Conservation (phyloP, 2,797 vertebrate genomes). For the Sphaeramia orbicularis region DNA sequence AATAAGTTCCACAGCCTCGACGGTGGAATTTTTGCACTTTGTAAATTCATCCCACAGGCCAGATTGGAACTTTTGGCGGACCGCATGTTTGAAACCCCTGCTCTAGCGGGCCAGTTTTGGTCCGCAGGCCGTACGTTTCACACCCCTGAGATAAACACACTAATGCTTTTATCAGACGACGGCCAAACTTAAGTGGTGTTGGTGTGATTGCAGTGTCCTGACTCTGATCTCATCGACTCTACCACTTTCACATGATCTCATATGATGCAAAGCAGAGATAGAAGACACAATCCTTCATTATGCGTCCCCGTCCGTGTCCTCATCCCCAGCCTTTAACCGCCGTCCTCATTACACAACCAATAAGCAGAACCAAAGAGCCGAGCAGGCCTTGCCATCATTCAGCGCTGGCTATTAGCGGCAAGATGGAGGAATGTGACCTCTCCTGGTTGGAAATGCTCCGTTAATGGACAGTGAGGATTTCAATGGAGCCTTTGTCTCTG, state of each 20-base stretch:
- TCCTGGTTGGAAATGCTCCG: constrained; percentile 63
- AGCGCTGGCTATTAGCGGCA: constrained; percentile 57
- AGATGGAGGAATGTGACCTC: constrained; percentile 77
- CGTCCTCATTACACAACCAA: constrained; percentile 50
- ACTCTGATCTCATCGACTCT: too few relatives aligned
- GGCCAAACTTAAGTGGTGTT: too few relatives aligned
- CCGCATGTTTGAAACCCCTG: too few relatives aligned
- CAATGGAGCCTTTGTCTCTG: constrained; percentile 78
- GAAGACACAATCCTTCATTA: constrained; percentile 53
- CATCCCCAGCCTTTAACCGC: constrained; percentile 17
- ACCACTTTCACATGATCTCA: constrained; percentile 57
- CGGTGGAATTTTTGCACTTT: too few relatives aligned
- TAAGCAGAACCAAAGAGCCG: constrained; percentile 34
- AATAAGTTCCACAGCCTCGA: too few relatives aligned
- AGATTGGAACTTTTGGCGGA: too few relatives aligned
- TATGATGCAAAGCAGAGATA: constrained; percentile 48
- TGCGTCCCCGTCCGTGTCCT: constrained; percentile 12
- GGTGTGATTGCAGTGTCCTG: too few relatives aligned
- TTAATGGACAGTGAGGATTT: constrained; percentile 71
- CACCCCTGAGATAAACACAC: too few relatives aligned
- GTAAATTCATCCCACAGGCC: too few relatives aligned
- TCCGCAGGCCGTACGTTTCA: too few relatives aligned
- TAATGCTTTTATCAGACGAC: too few relatives aligned
- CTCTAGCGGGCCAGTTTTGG: too few relatives aligned
- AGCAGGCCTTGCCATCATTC: constrained; percentile 37